phyloP scores from a whole-genome alignment of 2,113 vertebrate genomes.

The Trichomycterus rosablanca region DNA sequence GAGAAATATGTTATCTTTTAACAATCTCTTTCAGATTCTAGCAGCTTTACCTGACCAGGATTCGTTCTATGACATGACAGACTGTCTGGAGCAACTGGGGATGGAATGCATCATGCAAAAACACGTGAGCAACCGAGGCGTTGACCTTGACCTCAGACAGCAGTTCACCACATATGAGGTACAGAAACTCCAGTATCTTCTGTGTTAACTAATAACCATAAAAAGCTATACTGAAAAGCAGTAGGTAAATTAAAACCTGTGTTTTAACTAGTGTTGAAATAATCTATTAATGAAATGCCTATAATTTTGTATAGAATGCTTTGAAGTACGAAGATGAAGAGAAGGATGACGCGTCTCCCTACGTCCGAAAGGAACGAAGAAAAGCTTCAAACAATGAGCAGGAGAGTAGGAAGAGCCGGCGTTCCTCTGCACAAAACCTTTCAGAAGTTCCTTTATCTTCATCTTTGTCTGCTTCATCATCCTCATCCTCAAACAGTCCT shows the following conservation, averaged over 20 bases:
- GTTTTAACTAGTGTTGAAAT: no score
- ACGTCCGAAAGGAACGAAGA: conserved; percentile 76
- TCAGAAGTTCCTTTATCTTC: conserved; percentile 43
- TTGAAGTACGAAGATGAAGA: conserved; percentile 80
- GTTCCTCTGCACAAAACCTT: conserved; percentile 62
- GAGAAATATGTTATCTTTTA: no score
- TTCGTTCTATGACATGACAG: conserved; percentile 90
- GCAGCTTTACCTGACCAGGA: conserved; percentile 90
- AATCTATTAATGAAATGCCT: neutral
- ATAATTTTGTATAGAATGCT: conserved; percentile 64
- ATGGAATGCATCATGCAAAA: conserved; percentile 83
- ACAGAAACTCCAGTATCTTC: no score
- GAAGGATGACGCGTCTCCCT: conserved; percentile 58
- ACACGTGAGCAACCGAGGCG: conserved; percentile 69
- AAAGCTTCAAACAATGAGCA: conserved; percentile 66
- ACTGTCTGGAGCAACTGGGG: conserved; percentile 86
- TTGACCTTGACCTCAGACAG: conserved; percentile 75
- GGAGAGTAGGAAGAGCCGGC: conserved; percentile 72
- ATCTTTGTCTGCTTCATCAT: conserved; percentile 26
- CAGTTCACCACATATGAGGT: conserved; percentile 88
- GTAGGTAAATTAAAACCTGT: no score
- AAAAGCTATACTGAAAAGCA: neutral
- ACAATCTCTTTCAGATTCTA: conserved; percentile 69
- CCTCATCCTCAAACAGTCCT: conserved; percentile 25
- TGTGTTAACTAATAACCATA: no score